Percentiles rank a stretch among this genome's conserved stretches.
phyloP scores from a whole-genome alignment of 2,797 vertebrate genomes.

The Pogonophryne albipinna region DNA sequence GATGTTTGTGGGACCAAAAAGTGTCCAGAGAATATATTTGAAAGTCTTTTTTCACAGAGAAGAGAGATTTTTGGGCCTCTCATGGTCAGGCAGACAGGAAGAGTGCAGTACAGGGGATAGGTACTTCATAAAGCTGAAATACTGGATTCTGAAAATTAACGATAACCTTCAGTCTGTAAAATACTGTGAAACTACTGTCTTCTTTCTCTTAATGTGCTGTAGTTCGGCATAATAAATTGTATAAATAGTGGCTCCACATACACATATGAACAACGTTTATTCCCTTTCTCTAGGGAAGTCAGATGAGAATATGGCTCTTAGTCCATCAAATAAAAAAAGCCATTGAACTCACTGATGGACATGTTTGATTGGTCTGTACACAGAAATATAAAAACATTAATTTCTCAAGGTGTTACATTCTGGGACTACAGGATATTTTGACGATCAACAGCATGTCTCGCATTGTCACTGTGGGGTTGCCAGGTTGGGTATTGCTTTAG shows the following conservation, averaged over 20 bases:
- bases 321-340: neutral
- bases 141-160: neutral
- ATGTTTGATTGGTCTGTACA: too few species aligned
- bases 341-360: too few species aligned
- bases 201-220: too few species aligned
- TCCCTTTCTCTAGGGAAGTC: neutral
- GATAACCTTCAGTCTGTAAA: neutral
- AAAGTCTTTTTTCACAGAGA: neutral
- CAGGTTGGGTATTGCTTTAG: neutral
- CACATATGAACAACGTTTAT: neutral
- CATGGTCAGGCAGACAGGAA: conserved; percentile 1
- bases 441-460: neutral
- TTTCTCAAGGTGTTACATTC: too few species aligned
- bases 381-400: too few species aligned
- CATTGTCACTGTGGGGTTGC: neutral
- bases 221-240: neutral
- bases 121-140: conserved; percentile 34
- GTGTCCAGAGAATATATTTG: conserved; percentile 4
- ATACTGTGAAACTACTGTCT: neutral
- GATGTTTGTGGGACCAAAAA: conserved; percentile 42
- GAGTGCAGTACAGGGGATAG: conserved; percentile 12
- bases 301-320: neutral
- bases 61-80: conserved; percentile 6
- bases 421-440: neutral
- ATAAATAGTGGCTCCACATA: neutral